phyloP scores from a whole-genome alignment of 35 echinoderm and acorn worm genomes.

The Holothuria glaberrima region DNA sequence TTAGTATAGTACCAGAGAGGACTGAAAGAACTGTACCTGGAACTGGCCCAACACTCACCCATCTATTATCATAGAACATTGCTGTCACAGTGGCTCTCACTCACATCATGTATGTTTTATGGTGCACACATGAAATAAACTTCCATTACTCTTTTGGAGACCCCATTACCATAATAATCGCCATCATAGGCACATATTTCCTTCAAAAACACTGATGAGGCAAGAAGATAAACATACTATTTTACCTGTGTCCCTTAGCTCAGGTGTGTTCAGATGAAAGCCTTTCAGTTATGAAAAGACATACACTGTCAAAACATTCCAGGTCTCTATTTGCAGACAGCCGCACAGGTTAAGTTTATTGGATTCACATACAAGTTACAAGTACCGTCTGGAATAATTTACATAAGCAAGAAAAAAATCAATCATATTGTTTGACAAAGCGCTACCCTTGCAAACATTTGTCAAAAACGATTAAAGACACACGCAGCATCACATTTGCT shows the following conservation, averaged over 20 bases:
- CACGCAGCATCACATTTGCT: not conserved
- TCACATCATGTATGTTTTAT: no score
- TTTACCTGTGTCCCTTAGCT: conserved; percentile 20
- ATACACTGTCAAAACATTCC: conserved; percentile 35
- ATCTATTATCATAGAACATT: no score
- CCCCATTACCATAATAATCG: no score
- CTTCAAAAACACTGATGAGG: conserved; percentile 22
- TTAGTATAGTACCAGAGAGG: no score
- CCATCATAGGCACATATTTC: not conserved
- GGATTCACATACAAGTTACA: conserved; percentile 41
- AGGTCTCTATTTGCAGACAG: conserved; percentile 38
- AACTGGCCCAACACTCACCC: no score
- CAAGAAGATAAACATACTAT: conserved; percentile 23
- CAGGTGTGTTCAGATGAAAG: conserved; percentile 9
- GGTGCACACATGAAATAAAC: no score
- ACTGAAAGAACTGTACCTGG: no score
- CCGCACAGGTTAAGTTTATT: conserved; percentile 42
- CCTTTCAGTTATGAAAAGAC: conserved; percentile 1
- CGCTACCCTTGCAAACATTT: conserved; percentile 44
- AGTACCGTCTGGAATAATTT: conserved; percentile 36
- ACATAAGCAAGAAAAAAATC: conserved; percentile 32
- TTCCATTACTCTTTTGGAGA: no score
- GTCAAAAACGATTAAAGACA: conserved; percentile 46
- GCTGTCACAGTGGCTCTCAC: no score
- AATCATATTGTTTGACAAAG: conserved; percentile 55